Conservation (phyloP, 1,140 invertebrate species). For the Sipha flava region DNA sequence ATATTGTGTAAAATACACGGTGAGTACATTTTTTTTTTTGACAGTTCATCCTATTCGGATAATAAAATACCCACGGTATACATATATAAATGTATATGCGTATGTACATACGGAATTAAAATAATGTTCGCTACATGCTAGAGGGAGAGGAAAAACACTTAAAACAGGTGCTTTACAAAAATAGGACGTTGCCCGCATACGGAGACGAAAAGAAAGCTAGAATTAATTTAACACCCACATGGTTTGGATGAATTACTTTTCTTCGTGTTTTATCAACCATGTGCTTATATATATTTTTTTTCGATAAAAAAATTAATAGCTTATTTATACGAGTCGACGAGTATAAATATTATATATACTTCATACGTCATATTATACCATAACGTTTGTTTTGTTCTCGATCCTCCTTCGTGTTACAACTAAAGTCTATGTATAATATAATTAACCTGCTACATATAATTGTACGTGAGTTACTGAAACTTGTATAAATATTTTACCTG, state of each 20-base stretch:
- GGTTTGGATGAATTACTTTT: slow-evolving; percentile 16
- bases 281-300: neutral
- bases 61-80: too few relatives aligned
- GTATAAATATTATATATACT: too few relatives aligned
- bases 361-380: too few relatives aligned
- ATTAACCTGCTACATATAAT: neutral
- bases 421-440: too few relatives aligned
- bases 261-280: slow-evolving; percentile 28
- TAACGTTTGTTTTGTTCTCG: too few relatives aligned
- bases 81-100: too few relatives aligned
- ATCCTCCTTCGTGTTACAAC: too few relatives aligned
- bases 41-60: too few relatives aligned
- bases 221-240: slow-evolving; percentile 32
- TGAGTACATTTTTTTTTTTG: neutral
- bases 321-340: too few relatives aligned
- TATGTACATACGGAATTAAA: neutral
- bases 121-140: neutral
- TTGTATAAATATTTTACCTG: slow-evolving; percentile 75
- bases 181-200: slow-evolving; percentile 13
- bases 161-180: slow-evolving; percentile 18
- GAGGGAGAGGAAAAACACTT: neutral
- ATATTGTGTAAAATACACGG: neutral
- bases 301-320: neutral
- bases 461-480: neutral
- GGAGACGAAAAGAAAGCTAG: slow-evolving; percentile 24